phyloP scores from a whole-genome alignment of 2,888 invertebrate species.

The Drosophila demipolita region DNA sequence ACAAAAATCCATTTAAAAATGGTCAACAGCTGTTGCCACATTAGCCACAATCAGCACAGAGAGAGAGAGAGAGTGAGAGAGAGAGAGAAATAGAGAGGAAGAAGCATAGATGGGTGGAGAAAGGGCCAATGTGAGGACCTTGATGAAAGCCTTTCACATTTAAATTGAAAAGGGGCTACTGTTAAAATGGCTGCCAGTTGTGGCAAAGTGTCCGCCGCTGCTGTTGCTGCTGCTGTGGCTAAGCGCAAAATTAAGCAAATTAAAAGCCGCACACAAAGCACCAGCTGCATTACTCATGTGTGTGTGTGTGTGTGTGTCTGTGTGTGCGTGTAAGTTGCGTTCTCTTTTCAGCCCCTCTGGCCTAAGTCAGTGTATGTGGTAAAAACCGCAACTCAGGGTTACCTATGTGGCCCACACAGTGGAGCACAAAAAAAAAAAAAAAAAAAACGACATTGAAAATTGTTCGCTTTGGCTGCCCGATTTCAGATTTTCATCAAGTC shows the following conservation, averaged over 20 bases:
- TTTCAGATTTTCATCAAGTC: conserved; percentile 76
- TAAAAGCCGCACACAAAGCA: conserved; percentile 73
- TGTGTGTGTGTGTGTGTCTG: conserved; percentile 16
- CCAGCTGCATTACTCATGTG: conserved; percentile 73
- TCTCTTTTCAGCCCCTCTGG: conserved; percentile 20
- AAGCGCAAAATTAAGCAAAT: conserved; percentile 80
- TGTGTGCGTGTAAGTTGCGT: conserved; percentile 4
- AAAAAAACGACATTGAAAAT: conserved; percentile 69
- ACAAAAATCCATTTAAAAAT: conserved; percentile 56
- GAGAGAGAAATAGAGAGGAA: background rate
- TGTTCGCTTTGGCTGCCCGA: conserved; percentile 65
- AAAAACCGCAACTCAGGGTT: conserved; percentile 66
- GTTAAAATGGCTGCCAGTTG: conserved; percentile 39
- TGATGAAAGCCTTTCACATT: conserved; percentile 58
- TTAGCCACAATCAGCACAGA: conserved; percentile 53
- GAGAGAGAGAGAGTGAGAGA: background rate
- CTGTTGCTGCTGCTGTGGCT: conserved; percentile 58
- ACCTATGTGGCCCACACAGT: conserved; percentile 56
- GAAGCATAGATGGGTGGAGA: background rate
- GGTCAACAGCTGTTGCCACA: conserved; percentile 72
- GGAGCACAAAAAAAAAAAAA: conserved; percentile 19
- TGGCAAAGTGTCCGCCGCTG: conserved; percentile 56
- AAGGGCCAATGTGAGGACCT: conserved; percentile 12
- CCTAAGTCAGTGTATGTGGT: conserved; percentile 26
- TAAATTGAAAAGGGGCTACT: conserved; percentile 56